Evolutionary conservation across 2,888 invertebrate species (phyloP), one percentile per base, ranked within the genome.

Genomic region (Apomyelois bistriatella): DNA sequence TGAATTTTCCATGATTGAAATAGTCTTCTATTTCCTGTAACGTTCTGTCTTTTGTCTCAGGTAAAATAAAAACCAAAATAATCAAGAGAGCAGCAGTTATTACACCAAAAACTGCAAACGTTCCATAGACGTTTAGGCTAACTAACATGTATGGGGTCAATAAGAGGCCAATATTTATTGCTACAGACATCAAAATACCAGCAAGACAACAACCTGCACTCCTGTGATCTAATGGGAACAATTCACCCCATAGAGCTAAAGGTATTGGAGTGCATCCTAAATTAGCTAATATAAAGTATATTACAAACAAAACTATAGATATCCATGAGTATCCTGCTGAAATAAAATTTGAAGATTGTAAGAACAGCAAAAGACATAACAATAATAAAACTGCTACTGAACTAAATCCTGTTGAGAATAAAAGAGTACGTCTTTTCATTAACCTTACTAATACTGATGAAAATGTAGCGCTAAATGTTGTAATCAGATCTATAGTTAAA

Each of bases 231-330:
- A 79, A 53, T 0, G 79, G 78, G 30, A 68, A 77, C 0, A 78
- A 53, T 58, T 79, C 79, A 0, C 78, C 79, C 15, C 73, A 58
- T 22, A 79, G 65, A 1, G 72, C 73, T 37, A 73, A 52, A 6
- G 76, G 73, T 46, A 79, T 75, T 0, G 76, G 74, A 32, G 74
- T 74, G 58, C 78, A 77, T 0, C 79, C 79, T 15, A 79, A 62
- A 40, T 79, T 79, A 0, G 67, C 65, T 13, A 79, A 55, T 7
- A 76, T 58, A 13, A 76, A 79, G 48, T 76, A 79, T 0, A 70
- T 8, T 8, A 68, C 61, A 6, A 79, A 66, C 49, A 79, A 42
- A 0, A 58, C 58, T n/a, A 74, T 55, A 0, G 76, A 67, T 7
- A 76, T 53, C 55, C 63, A 69, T 0, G 63, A 43, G 0, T 61